phyloP scores from a whole-genome alignment of 1,140 invertebrate genomes.

The Bombus pyrosoma region DNA sequence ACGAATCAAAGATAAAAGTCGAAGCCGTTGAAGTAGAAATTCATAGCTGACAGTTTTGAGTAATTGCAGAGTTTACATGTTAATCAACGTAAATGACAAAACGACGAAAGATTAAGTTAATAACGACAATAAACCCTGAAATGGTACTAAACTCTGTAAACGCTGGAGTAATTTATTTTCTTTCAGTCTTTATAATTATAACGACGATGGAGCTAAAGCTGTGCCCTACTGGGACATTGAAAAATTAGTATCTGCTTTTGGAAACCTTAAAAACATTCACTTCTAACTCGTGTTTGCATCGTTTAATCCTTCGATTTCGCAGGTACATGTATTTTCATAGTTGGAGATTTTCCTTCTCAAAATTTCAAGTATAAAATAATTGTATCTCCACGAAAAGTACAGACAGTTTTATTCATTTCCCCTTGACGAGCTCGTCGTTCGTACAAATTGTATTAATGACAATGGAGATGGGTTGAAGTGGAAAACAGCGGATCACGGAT shows the following conservation, averaged over 20 bases:
- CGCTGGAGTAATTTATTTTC: not conserved
- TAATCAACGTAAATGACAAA: not conserved
- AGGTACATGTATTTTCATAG: too few relatives aligned
- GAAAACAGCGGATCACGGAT: not conserved
- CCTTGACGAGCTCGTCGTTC: not conserved
- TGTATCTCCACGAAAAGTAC: not conserved
- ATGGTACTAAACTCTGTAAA: not conserved
- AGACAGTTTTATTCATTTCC: not conserved
- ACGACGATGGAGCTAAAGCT: not conserved
- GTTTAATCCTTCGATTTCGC: too few relatives aligned
- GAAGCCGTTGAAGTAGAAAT: too few relatives aligned
- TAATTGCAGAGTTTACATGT: too few relatives aligned
- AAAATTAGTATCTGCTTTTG: not conserved
- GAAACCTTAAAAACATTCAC: too few relatives aligned
- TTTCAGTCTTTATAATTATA: not conserved
- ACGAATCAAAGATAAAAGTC: too few relatives aligned
- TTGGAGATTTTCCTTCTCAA: too few relatives aligned
- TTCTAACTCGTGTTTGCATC: too few relatives aligned
- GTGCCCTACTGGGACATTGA: not conserved
- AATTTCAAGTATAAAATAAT: not conserved
- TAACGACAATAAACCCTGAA: not conserved
- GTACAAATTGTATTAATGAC: constrained; percentile 17
- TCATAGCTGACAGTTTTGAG: too few relatives aligned
- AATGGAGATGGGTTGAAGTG: not conserved
- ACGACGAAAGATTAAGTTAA: not conserved